Evolutionary conservation across 2,113 vertebrate species (phyloP), one percentile per base, ranked within the genome.

Genomic region (Callithrix jacchus): DNA sequence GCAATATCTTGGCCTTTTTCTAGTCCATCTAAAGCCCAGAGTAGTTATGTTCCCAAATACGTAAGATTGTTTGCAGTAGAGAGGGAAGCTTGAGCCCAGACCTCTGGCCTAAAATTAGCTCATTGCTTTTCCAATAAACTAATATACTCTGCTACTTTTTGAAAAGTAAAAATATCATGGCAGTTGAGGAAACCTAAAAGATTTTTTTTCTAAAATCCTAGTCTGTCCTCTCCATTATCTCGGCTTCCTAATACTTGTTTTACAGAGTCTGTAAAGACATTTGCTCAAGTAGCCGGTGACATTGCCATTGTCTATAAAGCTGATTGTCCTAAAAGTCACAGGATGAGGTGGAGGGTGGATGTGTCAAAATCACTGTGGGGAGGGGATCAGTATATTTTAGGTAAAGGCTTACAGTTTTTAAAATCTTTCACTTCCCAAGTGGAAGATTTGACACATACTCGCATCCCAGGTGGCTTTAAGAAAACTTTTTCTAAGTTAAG

Each of bases 91-190:
- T 54, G 13, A 37, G 42, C 27, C 77, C 23, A 87, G 35, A 25
- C 6, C 30, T 77, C 13, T 23, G 12, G 30, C 32, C 40, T 64
- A 74, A 74, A 74, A 40, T 84, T 58, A 86, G 30, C 32, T 87
- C 47, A 35, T 21, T 76, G 80, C 42, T 79, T 93, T 96, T 70
- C 20, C 42, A 76, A 42, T 70, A 42, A 45, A 74, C 70, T 40
- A 74, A n/a, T 49, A 56, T 10, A 35, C 56, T 84, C 20, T 52
- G 8, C n/a, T 74, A 52, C 45, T 79, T 87, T 95, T 81, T 89
- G 52, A 54, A 96, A 96, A 90, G 68, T 54, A 71, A 90, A 92
- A 93, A 79, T 27, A 23, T 68, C 35, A 27, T 56, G 23, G 40
- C 5, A 77, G 68, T 30, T 47, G 77, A 40, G 14, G 66, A 37